Conservation (phyloP, 2,797 vertebrate genomes). For the Mareca strepera region DNA sequence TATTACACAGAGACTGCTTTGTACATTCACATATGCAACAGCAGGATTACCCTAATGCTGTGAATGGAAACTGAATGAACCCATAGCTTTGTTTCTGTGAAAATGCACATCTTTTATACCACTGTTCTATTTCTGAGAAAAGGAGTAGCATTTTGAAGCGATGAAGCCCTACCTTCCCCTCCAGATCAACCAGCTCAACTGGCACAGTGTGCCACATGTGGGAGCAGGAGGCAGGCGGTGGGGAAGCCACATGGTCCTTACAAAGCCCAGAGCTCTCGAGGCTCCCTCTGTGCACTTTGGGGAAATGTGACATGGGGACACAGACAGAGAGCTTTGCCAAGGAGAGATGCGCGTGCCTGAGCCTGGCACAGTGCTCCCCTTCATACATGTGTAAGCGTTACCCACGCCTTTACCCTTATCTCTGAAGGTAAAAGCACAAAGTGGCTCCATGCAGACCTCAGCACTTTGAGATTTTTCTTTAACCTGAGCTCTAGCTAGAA, state of each 20-base stretch:
- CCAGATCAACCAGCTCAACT: not conserved
- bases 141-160: not conserved
- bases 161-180: not conserved
- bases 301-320: accelerated
- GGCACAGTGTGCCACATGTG: not conserved
- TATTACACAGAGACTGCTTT: conserved; percentile 31
- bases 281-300: not conserved
- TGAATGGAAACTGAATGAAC: not conserved
- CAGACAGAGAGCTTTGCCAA: not conserved
- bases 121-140: not conserved
- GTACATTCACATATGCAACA: not conserved
- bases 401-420: accelerated
- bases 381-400: accelerated
- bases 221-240: not conserved
- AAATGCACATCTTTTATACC: not conserved
- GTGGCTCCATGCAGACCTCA: not conserved
- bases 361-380: not conserved
- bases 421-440: not conserved
- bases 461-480: not conserved
- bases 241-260: not conserved
- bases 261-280: not conserved
- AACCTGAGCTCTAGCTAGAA: not conserved
- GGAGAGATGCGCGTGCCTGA: not conserved
- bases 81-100: not conserved
- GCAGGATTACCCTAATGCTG: conserved; percentile 1